Evolutionary conservation across 2,888 invertebrate genomes (phyloP), one percentile per base, ranked within the genome.

Genomic region (Drosophila recens): DNA sequence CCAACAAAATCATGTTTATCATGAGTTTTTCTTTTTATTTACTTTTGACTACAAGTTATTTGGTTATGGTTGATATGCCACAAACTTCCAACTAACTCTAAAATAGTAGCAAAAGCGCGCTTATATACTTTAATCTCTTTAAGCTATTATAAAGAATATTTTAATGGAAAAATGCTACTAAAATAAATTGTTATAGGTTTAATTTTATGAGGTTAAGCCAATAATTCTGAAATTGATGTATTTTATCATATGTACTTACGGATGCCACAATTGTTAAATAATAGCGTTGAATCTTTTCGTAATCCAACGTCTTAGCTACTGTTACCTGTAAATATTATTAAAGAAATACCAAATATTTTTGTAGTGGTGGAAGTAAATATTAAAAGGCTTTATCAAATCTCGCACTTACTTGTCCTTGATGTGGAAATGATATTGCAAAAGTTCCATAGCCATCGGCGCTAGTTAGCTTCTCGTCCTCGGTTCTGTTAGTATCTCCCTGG

Each of bases 261-360:
- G 96, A 96, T 90, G 97, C 97, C 81, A 97, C 95, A 91, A 98
- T 95, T 84, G 97, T 97, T 93, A 98, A 95, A 93, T 96, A 96
- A 93, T 97, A 97, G 91, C 96, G 94, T 93, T 97, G 96, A 58
- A 96, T 96, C 91, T 95, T 96, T 93, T 98, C 98, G 92, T 96
- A 98, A 93, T 98, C 98, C 91, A 98, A 93, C 53, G 95, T 96
- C 88, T 96, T 95, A 90, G 96, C 97, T 65, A 98, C 96, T 20
- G 97, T 97, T 80, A 98, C 96, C 93, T 93, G 76, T 42, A 76
- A 79, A 9, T 8, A 17, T 10, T 8, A 17, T 10, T 15, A 15
- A 13, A 57, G 1, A 2, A 33, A 13, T 34, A 49, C 10, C 9
- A 10, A 27, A 46, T 46, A 11, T 20, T 4, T 17, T 20, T 40